Percentiles rank a stretch among this genome's conserved stretches.
Evolutionary conservation across 2,797 vertebrate genomes (phyloP).

Genomic region (Agapornis canus): DNA sequence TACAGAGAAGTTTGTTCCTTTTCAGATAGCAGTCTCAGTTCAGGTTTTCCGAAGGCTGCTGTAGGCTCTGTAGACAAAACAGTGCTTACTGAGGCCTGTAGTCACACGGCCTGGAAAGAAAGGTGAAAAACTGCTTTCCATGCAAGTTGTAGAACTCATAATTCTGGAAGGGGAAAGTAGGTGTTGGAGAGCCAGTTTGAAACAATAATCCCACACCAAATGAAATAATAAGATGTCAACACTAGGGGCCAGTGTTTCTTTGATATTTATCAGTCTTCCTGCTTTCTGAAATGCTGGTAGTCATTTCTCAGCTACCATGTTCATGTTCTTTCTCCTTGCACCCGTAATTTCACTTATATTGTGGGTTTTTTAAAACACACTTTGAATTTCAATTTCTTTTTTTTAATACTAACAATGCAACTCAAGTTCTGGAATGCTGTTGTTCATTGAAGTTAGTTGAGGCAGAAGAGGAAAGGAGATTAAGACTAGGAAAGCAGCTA

Average conservation of each 20-base stretch:
- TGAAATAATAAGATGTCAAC: neutral
- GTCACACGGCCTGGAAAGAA: neutral
- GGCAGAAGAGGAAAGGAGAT: neutral
- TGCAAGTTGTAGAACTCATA: neutral
- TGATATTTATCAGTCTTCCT: neutral
- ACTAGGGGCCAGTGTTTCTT: slow-evolving; percentile 6
- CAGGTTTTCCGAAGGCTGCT: neutral
- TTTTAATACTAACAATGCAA: neutral
- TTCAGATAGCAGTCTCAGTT: neutral
- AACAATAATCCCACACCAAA: rapidly evolving
- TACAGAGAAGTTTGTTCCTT: neutral
- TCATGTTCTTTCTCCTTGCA: neutral
- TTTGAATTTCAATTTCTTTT: neutral
- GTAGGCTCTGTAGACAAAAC: neutral
- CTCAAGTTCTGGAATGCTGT: neutral
- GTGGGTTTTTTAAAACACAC: neutral
- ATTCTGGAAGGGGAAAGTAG: neutral
- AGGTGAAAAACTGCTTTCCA: neutral
- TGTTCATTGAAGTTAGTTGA: neutral
- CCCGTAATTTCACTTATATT: neutral
- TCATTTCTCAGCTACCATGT: rapidly evolving
- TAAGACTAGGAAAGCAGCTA: neutral
- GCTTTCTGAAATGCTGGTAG: neutral
- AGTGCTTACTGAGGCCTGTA: neutral
- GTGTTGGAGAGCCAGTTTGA: neutral